Conservation (phyloP, 2,888 invertebrate genomes). For the Hypselothyrea guttata region DNA sequence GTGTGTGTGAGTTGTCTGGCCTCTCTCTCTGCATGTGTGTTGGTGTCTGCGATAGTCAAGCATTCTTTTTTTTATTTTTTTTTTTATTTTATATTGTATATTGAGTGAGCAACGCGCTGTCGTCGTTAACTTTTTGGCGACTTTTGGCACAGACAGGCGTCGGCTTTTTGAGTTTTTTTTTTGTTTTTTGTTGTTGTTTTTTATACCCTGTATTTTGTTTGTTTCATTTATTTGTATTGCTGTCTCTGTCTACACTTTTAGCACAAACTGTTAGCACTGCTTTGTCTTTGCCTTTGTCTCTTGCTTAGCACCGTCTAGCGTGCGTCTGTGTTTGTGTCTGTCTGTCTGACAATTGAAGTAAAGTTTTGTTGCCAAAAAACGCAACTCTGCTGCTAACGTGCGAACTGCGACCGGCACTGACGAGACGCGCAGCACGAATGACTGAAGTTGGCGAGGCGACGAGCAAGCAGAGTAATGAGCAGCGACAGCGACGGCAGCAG, state of each 20-base stretch:
- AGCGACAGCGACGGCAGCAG: conserved; percentile 4
- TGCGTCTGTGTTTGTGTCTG: conserved; percentile 21
- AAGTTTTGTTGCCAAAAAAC: not conserved
- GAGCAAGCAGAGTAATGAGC: conserved; percentile 23
- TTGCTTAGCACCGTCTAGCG: conserved; percentile 25
- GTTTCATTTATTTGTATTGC: conserved; percentile 21
- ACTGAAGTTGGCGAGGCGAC: conserved; percentile 70
- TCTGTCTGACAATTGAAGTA: conserved; percentile 12
- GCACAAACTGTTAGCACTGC: conserved; percentile 35
- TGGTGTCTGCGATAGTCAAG: conserved; percentile 54
- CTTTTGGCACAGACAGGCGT: conserved; percentile 50
- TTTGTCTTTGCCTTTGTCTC: conserved; percentile 59
- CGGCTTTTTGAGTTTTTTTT: conserved; percentile 38
- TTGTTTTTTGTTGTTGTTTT: conserved; percentile 11
- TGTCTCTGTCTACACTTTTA: conserved; percentile 42
- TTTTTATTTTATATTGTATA: conserved; percentile 17
- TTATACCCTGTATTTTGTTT: conserved; percentile 14
- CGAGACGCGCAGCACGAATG: conserved; percentile 75
- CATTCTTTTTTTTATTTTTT: conserved; percentile 33
- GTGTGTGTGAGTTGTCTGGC: conserved; percentile 50
- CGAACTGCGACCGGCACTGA: conserved; percentile 63
- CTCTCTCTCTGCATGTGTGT: conserved; percentile 33
- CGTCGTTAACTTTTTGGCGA: conserved; percentile 44
- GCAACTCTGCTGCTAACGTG: not conserved
- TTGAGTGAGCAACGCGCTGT: conserved; percentile 61